Base-by-base conservation (phyloP, 2,888 invertebrate genomes). In the Pachycephus smyrnensis region DNA sequence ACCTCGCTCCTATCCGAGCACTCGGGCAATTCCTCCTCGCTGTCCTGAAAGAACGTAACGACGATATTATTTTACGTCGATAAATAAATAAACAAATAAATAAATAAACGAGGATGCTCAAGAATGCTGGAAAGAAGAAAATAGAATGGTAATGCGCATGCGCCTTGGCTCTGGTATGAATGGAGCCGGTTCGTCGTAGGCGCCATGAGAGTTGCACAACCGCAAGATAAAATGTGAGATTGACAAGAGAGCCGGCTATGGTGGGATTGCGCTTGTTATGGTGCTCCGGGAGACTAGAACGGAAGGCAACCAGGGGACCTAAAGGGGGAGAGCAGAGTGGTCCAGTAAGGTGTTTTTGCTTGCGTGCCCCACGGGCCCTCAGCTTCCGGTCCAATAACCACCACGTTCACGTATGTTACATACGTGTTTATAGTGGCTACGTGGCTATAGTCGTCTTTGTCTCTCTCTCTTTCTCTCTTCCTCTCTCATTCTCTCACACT, bases 21-120 rank as follows among this genome's bases (percentile, higher is more conserved):
- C 86, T 95, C 94, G 11, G 97, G 97, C 75, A 97, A 92, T 86
- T 96, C 96, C 9, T 95, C 95, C 89, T 97, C 97, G 3, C 96
- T 95, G 80, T 94, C 94, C 97, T 97, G 93, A 4, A 86, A 86
- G 74, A 80, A 77, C 76, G 75, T 78, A 79, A 15, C 3, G 68
- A 33, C 33, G 33, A 33, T 33, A 33, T 23, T 23, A 68, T 68
- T n/a, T 68, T 68, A 23, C 33, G 33, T 33, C 33, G 33, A 33
- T 33, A 1, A 4, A 9, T 23, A 23, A 55, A 40, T 40, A 15
- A 40, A 15, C 40, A 6, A 40, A 40, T 15, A 4, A 15, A 55
- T 55, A 9, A 55, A 55, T 4, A 23, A 3, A 23, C 9, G 4
- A 23, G 15, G 6, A 23, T 6, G 6, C 23, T 40, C 40, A 4